These are phyloP conservation scores for Triplophysa yarkandensis DNA, from an alignment of 2,797 vertebrate genomes.

Conservation along the genomic window DNA sequence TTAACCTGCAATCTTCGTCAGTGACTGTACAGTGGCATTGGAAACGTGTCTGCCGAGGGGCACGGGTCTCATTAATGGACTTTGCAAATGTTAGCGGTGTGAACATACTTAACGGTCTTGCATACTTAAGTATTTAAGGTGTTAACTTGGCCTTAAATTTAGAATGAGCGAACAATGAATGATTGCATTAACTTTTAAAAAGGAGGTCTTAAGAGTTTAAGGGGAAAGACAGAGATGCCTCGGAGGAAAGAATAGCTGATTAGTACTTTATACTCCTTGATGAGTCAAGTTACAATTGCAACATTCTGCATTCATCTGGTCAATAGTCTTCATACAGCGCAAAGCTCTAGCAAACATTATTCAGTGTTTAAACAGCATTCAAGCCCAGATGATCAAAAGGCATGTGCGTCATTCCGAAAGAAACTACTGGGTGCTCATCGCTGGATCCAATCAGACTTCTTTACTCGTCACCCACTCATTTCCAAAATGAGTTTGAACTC, in stretches of 20 bases:
- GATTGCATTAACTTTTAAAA: slow-evolving; percentile 13
- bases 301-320: slow-evolving; percentile 30
- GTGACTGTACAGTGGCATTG: too few species aligned
- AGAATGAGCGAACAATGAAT: slow-evolving; percentile 4
- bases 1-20: too few species aligned
- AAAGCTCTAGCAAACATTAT: slow-evolving; percentile 49
- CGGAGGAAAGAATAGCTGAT: slow-evolving; percentile 3
- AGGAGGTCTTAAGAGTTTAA: neutral
- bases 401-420: slow-evolving; percentile 18
- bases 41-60: too few species aligned
- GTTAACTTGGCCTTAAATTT: neutral
- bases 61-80: too few species aligned
- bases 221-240: neutral
- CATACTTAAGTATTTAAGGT: neutral
- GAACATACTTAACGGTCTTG: too few species aligned
- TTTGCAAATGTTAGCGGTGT: too few species aligned
- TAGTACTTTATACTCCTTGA: slow-evolving; percentile 23
- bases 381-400: slow-evolving; percentile 27
- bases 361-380: slow-evolving; percentile 11
- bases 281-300: slow-evolving; percentile 13
- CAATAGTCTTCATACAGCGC: slow-evolving; percentile 30
- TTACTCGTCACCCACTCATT: slow-evolving; percentile 65
- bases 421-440: slow-evolving; percentile 55
- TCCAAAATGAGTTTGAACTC: slow-evolving; percentile 65
- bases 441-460: slow-evolving; percentile 70